Evolutionary conservation across 2,113 vertebrate genomes (phyloP).

Genomic region (Percopsis transmontana): DNA sequence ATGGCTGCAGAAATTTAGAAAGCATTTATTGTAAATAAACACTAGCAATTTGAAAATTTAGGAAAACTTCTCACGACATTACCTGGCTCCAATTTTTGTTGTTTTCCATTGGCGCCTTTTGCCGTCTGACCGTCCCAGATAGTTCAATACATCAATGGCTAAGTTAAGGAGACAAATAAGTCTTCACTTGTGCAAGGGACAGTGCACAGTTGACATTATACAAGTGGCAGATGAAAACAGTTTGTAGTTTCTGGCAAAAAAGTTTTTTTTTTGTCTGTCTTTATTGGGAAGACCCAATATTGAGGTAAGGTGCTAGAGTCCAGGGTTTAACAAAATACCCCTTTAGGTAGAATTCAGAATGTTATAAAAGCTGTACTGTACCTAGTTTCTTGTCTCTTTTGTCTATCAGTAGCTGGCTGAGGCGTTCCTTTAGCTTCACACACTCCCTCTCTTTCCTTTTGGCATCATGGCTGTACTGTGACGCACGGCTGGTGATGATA

Average conservation of each 20-base stretch:
- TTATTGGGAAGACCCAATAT: too few species aligned
- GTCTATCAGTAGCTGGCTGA: conserved; percentile 91
- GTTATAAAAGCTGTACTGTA: conserved; percentile 48
- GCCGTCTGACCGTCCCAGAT: conserved; percentile 91
- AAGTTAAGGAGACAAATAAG: conserved; percentile 13
- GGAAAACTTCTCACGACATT: not conserved
- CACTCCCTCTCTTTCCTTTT: conserved; percentile 95
- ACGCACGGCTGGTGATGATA: conserved; percentile 91
- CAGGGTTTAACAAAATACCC: too few species aligned
- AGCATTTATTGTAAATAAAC: not conserved
- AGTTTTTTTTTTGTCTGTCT: not conserved
- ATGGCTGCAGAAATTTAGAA: conserved; percentile 78
- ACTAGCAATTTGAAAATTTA: not conserved
- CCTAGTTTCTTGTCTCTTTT: conserved; percentile 92
- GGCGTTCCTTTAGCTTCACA: conserved; percentile 91
- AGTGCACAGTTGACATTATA: too few species aligned
- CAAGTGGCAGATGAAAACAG: too few species aligned
- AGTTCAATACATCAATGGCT: conserved; percentile 95
- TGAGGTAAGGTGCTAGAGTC: too few species aligned
- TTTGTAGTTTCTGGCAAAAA: too few species aligned
- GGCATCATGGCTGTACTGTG: conserved; percentile 94
- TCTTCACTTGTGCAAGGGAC: not conserved
- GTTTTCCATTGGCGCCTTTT: conserved; percentile 95
- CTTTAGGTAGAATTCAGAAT: too few species aligned
- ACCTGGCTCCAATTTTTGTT: conserved; percentile 86